Conservation (phyloP, 2,888 invertebrate species). For the Torymus tubicola region DNA sequence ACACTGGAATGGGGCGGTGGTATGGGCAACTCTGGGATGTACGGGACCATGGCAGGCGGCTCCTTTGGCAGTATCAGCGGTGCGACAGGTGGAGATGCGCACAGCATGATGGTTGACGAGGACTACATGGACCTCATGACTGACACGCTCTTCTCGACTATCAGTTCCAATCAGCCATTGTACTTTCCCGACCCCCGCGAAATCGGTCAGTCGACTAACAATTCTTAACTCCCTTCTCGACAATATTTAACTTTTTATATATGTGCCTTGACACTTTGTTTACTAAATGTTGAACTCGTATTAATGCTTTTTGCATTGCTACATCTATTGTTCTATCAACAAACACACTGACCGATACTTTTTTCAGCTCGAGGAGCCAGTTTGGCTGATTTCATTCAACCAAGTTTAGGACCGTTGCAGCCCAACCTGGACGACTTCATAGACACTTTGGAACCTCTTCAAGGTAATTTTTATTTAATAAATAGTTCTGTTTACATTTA, state of each 20-base stretch:
- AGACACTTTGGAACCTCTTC: constrained; percentile 91
- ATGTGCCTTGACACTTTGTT: background rate
- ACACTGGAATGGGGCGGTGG: constrained; percentile 82
- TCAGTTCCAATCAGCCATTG: constrained; percentile 90
- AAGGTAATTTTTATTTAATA: constrained; percentile 78
- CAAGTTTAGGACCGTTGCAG: constrained; percentile 96
- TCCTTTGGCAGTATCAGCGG: constrained; percentile 67
- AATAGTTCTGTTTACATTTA: too few relatives aligned
- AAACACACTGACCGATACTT: background rate
- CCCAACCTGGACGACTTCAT: constrained; percentile 97
- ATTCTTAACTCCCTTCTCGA: background rate
- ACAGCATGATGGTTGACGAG: constrained; percentile 88
- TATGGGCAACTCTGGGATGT: constrained; percentile 67
- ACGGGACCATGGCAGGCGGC: constrained; percentile 66
- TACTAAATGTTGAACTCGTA: too few relatives aligned
- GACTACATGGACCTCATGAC: constrained; percentile 92
- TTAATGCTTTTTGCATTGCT: too few relatives aligned
- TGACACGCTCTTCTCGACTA: constrained; percentile 93
- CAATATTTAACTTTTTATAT: background rate
- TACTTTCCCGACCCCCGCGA: constrained; percentile 98
- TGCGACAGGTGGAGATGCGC: constrained; percentile 77
- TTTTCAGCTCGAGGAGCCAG: constrained; percentile 87
- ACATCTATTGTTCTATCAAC: background rate
- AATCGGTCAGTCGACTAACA: constrained; percentile 83
- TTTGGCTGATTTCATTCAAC: constrained; percentile 98